These are phyloP conservation scores for Indicator maculatus DNA, from an alignment of 2,113 vertebrate genomes.

Conservation along the genomic window DNA sequence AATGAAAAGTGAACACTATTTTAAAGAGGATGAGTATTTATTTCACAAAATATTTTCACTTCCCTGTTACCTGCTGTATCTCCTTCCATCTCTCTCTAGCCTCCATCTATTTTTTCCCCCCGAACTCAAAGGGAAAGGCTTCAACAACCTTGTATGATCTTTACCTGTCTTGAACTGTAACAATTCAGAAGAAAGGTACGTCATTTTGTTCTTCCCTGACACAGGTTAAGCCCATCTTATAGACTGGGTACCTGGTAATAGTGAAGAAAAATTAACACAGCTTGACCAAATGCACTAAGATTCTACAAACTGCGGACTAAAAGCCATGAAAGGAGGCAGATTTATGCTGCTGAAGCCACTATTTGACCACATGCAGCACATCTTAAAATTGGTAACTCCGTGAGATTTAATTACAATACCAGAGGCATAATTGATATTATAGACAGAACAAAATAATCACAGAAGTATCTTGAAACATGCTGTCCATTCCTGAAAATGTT, in stretches of 20 bases:
- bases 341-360: not conserved
- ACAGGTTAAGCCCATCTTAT: not conserved
- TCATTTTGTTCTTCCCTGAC: not conserved
- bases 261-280: not conserved
- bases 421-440: rapidly evolving
- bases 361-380: not conserved
- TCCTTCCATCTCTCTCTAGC: not conserved
- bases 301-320: not conserved
- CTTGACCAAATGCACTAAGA: not conserved
- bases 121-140: not conserved
- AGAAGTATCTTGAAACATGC: not conserved
- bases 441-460: not conserved
- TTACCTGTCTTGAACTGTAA: not conserved
- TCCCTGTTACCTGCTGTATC: not conserved
- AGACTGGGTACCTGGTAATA: not conserved
- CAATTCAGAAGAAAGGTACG: not conserved
- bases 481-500: not conserved
- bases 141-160: not conserved
- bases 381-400: not conserved
- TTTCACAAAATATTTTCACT: not conserved
- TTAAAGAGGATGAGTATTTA: not conserved
- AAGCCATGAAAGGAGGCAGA: not conserved
- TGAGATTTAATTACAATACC: not conserved
- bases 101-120: no score
- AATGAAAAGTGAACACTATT: not conserved